Evolutionary conservation across 2,888 invertebrate species (phyloP), one percentile per base, ranked within the genome.

Genomic region (Copidosoma aretas): DNA sequence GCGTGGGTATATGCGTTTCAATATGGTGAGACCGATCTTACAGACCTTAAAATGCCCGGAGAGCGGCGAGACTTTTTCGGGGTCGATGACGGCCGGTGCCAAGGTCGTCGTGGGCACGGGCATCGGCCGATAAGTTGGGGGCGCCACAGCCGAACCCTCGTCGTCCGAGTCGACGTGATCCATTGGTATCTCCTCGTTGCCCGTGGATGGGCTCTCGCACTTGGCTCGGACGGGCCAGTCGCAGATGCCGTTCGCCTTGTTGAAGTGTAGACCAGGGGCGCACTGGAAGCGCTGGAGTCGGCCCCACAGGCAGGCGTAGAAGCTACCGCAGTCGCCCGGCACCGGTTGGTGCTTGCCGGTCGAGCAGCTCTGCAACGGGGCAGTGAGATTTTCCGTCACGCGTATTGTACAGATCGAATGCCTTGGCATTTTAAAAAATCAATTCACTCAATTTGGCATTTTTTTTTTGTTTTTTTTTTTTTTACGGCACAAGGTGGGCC

Each of bases 251-350:
- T 85, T 84, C 10, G 89, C 86, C 10, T 86, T 85, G 75, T 90
- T 89, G 90, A 93, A 94, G 70, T 90, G 89, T 1, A 94, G 86
- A 1, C 93, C 91, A 0, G 91, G 90, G 0, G 92, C 92, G 81
- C 94, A 95, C 17, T 89, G 84, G 75, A 90, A 91, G 21, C 89
- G 87, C 79, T 92, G 89, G 68, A 89, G 90, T 77, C 90, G 90
- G 43, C 93, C 93, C 88, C 93, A 93, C 21, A 93, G 84, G 76
- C 95, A 95, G 72, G 91, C 90, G 71, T 90, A 86, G 79, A 93
- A 94, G 64, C 90, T 89, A 0, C 86, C 86, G 78, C 94, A 94
- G 77, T 93, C 91, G 0, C 87, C 87, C 0, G 91, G 89, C 2
- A 84, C 82, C 14, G 71, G 54, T 8, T 73, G 73, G 63, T 77